A percentile compares a stretch with the other conserved stretches of the same genome.
These are phyloP conservation scores for Andrena bucephala DNA, from an alignment of 2,888 invertebrate species.

Conservation along the genomic window DNA sequence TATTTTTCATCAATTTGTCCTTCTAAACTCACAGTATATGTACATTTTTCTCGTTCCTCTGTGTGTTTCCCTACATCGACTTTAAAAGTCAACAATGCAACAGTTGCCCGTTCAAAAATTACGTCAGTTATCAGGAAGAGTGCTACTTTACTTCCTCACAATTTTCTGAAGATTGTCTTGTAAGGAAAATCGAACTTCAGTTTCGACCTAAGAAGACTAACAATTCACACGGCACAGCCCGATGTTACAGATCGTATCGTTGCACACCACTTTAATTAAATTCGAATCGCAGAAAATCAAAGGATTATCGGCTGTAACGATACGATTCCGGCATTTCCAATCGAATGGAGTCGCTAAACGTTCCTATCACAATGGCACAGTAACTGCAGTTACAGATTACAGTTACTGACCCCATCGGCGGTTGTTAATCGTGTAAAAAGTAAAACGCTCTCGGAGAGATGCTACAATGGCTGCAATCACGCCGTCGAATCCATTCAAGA, in stretches of 20 bases:
- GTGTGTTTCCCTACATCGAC: no score
- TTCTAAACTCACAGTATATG: no score
- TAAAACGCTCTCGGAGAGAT: constrained; percentile 11
- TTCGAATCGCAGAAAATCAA: constrained; percentile 41
- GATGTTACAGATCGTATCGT: background rate
- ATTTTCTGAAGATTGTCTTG: no score
- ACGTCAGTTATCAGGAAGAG: no score
- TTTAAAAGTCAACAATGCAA: no score
- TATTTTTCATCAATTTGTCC: no score
- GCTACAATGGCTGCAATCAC: constrained; percentile 23
- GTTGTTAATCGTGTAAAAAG: constrained; percentile 31
- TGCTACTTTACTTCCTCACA: no score
- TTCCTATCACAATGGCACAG: background rate
- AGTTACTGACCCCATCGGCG: constrained; percentile 4
- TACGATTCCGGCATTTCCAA: background rate
- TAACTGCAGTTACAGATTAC: constrained; percentile 31
- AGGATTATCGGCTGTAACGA: constrained; percentile 38
- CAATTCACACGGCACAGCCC: background rate
- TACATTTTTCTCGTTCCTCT: no score
- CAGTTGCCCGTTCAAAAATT: no score
- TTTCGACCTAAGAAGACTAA: no score
- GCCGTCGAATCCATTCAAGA: constrained; percentile 13
- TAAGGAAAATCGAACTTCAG: no score
- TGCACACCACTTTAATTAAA: background rate
- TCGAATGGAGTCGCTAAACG: constrained; percentile 4